phyloP scores from a whole-genome alignment of 1,140 invertebrate genomes.

The Manduca sexta region DNA sequence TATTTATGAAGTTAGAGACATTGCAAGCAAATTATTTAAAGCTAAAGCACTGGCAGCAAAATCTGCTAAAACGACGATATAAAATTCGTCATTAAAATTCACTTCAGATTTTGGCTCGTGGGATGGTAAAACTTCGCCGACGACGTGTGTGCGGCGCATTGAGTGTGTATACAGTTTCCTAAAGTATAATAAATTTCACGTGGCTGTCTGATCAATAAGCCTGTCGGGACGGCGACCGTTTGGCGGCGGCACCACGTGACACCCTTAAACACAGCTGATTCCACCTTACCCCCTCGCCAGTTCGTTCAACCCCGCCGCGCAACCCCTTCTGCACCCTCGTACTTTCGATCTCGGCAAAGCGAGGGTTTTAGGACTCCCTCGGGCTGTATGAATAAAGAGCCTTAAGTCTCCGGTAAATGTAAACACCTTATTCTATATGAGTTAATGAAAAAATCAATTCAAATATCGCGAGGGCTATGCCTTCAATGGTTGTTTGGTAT shows the following conservation, averaged over 20 bases:
- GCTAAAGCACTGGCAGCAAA: no score
- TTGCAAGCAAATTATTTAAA: no score
- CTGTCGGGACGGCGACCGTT: constrained; percentile 54
- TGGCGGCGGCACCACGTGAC: constrained; percentile 43
- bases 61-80: no score
- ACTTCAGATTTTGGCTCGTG: not conserved
- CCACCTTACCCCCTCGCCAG: constrained; percentile 42
- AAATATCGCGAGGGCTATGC: constrained; percentile 21
- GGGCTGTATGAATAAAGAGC: constrained; percentile 21
- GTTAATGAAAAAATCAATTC: not conserved
- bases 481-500: constrained; percentile 3
- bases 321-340: constrained; percentile 24
- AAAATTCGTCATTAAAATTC: no score
- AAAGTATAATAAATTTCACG: constrained; percentile 35
- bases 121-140: not conserved
- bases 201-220: constrained; percentile 63
- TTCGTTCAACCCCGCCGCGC: constrained; percentile 45
- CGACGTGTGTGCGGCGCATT: not conserved
- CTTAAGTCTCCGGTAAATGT: constrained; percentile 22
- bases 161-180: not conserved
- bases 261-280: constrained; percentile 67
- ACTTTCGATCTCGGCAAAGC: constrained; percentile 45
- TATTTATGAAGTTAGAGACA: no score
- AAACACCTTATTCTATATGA: not conserved
- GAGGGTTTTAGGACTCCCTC: constrained; percentile 22